Percentiles rank a stretch among this genome's conserved stretches.
These are phyloP conservation scores for Stichodactyla helianthus DNA, from an alignment of 64 coral and sea anemone genomes.

Conservation along the genomic window DNA sequence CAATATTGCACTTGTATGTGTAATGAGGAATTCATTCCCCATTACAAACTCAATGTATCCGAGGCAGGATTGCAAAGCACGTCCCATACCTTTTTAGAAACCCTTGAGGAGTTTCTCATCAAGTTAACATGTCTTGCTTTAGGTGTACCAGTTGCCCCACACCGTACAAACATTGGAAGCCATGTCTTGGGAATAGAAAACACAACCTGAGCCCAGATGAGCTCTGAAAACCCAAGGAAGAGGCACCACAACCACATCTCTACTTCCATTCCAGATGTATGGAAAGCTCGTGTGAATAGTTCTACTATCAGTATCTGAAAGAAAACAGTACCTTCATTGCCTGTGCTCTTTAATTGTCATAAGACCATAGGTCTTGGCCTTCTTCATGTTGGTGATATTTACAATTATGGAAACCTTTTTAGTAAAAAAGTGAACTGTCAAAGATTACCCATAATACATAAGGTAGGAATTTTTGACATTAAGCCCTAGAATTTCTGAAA, in stretches of 20 bases:
- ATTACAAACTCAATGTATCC: too few species aligned
- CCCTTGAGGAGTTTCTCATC: constrained; percentile 57
- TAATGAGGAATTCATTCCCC: too few species aligned
- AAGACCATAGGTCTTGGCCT: too few species aligned
- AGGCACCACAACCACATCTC: constrained; percentile 85
- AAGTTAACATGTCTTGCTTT: constrained; percentile 58
- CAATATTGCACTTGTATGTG: too few species aligned
- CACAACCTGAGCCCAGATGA: constrained; percentile 85
- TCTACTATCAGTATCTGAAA: constrained; percentile 66
- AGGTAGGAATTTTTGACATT: too few species aligned
- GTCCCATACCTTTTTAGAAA: constrained; percentile 56
- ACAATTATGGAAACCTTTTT: too few species aligned
- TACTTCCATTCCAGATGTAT: constrained; percentile 53
- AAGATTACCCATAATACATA: too few species aligned
- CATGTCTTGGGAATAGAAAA: constrained; percentile 69
- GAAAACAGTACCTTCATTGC: not conserved
- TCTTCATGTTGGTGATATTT: too few species aligned
- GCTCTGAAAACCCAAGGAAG: constrained; percentile 80
- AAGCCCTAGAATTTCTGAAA: too few species aligned
- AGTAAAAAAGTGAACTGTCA: too few species aligned
- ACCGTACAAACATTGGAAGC: constrained; percentile 55
- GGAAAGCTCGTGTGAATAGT: constrained; percentile 68
- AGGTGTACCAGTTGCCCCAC: constrained; percentile 33
- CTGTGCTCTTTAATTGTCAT: too few species aligned
- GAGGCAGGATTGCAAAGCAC: too few species aligned